Conservation (phyloP, 1,140 invertebrate species). For the Nymphalis io region DNA sequence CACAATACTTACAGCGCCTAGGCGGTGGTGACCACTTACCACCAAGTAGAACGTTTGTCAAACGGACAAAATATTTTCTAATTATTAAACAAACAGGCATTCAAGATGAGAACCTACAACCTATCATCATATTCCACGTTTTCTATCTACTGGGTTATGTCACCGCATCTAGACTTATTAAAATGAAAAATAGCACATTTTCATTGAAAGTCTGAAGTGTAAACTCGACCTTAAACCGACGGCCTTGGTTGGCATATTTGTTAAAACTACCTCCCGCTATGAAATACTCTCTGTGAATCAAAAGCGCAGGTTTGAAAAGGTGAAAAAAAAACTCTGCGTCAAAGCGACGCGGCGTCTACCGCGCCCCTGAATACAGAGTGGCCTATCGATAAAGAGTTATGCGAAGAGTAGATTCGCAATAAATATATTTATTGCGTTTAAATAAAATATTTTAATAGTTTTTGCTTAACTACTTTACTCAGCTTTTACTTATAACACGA, state of each 20-base stretch:
- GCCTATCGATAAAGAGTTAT: neutral
- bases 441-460: too few species aligned
- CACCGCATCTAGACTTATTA: neutral
- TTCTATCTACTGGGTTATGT: too few species aligned
- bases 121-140: too few species aligned
- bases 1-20: too few species aligned
- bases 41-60: too few species aligned
- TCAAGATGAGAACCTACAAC: too few species aligned
- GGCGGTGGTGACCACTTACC: too few species aligned
- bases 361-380: slow-evolving; percentile 10
- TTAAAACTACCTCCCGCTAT: slow-evolving; percentile 34
- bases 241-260: slow-evolving; percentile 33
- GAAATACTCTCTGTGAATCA: slow-evolving; percentile 29
- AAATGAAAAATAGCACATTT: slow-evolving; percentile 22
- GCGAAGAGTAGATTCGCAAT: neutral
- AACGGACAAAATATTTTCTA: too few species aligned
- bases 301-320: slow-evolving; percentile 30
- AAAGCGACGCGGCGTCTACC: slow-evolving; percentile 24
- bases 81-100: too few species aligned
- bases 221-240: slow-evolving; percentile 42
- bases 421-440: too few species aligned
- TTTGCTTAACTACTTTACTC: too few species aligned
- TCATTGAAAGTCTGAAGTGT: slow-evolving; percentile 33
- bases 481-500: neutral
- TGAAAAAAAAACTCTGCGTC: slow-evolving; percentile 27